Conservation (phyloP, 2,797 vertebrate genomes). For the Acanthopagrus latus region DNA sequence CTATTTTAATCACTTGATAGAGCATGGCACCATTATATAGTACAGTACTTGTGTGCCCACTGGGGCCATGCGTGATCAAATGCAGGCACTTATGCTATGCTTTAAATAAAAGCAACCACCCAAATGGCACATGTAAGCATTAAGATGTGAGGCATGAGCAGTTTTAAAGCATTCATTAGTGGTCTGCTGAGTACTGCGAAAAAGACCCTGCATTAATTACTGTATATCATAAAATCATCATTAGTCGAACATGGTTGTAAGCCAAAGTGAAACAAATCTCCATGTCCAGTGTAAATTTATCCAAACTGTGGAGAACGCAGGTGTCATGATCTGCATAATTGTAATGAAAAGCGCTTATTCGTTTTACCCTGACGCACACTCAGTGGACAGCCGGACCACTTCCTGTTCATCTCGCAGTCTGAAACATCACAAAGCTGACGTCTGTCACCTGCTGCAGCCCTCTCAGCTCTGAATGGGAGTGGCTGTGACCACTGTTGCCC, state of each 20-base stretch:
- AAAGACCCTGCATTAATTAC: slow-evolving; percentile 15
- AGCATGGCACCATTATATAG: not conserved
- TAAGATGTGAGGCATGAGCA: slow-evolving; percentile 26
- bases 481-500: slow-evolving; percentile 6
- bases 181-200: slow-evolving; percentile 37
- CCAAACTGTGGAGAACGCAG: too few relatives aligned
- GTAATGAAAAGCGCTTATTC: not conserved
- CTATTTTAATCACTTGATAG: not conserved
- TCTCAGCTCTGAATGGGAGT: not conserved
- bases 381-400: not conserved
- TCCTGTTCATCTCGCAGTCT: not conserved
- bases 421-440: not conserved
- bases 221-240: not conserved
- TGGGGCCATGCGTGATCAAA: slow-evolving; percentile 20
- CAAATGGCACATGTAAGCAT: slow-evolving; percentile 29
- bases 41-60: not conserved
- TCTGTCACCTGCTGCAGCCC: not conserved
- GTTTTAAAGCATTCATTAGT: slow-evolving; percentile 20
- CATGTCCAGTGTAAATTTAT: too few relatives aligned
- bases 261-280: not conserved
- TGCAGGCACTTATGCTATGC: not conserved
- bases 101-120: slow-evolving; percentile 10
- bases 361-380: not conserved
- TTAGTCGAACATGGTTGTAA: not conserved
- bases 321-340: not conserved